Conservation (phyloP, 2,888 invertebrate genomes). For the Meloe dianella region DNA sequence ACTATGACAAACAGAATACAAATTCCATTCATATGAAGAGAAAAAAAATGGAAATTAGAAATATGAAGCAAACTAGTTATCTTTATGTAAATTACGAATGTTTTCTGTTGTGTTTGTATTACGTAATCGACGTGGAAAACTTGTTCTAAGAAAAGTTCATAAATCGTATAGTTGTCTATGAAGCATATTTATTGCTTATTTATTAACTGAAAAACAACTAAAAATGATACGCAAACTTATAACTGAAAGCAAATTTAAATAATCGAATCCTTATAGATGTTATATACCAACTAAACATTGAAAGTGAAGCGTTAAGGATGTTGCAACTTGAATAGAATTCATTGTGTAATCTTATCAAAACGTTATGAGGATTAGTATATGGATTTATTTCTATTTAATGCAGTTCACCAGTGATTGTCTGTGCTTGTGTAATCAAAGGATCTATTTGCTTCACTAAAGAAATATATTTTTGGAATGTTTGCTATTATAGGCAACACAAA, state of each 20-base stretch:
- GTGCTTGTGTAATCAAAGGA: too few species aligned
- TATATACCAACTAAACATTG: too few species aligned
- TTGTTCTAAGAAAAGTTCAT: neutral
- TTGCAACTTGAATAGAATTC: too few species aligned
- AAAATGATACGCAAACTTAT: neutral
- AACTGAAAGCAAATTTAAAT: neutral
- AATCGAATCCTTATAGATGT: neutral
- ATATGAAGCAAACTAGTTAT: neutral
- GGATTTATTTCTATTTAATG: too few species aligned
- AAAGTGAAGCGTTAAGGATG: too few species aligned
- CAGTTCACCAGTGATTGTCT: too few species aligned
- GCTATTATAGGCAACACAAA: too few species aligned
- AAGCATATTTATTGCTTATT: neutral
- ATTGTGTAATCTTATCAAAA: too few species aligned
- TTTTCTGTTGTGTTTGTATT: neutral
- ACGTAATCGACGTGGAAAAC: neutral
- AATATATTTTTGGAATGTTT: too few species aligned
- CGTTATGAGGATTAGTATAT: too few species aligned
- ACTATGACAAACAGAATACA: neutral
- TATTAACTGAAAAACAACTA: neutral
- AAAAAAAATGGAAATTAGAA: neutral
- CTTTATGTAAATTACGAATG: neutral
- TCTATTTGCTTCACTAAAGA: too few species aligned
- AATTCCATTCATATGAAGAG: neutral
- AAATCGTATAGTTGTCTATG: neutral